Percentiles rank a stretch among this genome's conserved stretches.
phyloP scores from a whole-genome alignment of 2,797 vertebrate species.

The Benthosema pterotum region DNA sequence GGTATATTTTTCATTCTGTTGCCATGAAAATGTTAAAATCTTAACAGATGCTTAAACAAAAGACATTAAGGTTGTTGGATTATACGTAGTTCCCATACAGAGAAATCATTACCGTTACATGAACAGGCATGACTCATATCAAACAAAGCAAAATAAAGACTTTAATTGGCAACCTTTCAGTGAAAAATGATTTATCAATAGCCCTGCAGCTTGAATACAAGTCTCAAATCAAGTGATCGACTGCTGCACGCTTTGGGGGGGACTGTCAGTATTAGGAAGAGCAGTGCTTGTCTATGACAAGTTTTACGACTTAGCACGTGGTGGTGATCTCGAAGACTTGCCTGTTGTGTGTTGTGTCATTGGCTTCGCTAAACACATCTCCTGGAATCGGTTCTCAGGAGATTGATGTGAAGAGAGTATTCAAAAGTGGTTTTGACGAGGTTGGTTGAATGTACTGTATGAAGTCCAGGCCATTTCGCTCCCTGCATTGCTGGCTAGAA shows the following conservation, averaged over 20 bases:
- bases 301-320: conserved; percentile 89
- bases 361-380: conserved; percentile 70
- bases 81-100: not conserved
- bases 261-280: conserved; percentile 82
- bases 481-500: too few species aligned
- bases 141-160: too few species aligned
- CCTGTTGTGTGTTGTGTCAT: conserved; percentile 94
- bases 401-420: not conserved
- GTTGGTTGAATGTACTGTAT: not conserved
- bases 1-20: too few species aligned
- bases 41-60: too few species aligned
- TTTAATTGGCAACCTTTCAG: too few species aligned
- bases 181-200: too few species aligned
- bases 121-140: too few species aligned
- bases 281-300: conserved; percentile 88
- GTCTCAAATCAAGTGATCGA: too few species aligned
- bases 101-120: not conserved
- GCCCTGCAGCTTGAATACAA: too few species aligned
- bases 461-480: too few species aligned
- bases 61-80: not conserved
- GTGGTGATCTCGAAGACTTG: conserved; percentile 84
- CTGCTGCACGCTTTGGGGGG: conserved; percentile 63
- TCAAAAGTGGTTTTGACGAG: not conserved
- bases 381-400: conserved; percentile 73
- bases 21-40: too few species aligned